These are phyloP conservation scores for Spodoptera frugiperda DNA, from an alignment of 1,140 invertebrate genomes.

Conservation along the genomic window DNA sequence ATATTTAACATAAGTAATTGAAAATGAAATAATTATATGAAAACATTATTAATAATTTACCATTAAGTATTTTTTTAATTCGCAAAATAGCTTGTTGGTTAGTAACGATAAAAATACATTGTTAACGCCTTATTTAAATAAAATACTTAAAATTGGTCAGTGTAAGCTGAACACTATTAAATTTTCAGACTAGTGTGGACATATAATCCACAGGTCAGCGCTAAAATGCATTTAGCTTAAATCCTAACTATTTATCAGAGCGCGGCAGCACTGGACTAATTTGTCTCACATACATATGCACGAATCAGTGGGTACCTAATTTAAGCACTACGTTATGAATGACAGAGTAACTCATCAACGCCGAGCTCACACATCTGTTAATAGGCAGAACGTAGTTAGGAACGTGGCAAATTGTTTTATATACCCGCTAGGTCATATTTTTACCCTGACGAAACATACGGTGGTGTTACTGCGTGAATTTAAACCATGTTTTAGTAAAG, in stretches of 20 bases:
- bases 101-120: too few relatives aligned
- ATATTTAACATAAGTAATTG: too few relatives aligned
- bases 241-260: constrained; percentile 32
- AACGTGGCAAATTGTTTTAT: constrained; percentile 22
- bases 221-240: constrained; percentile 32
- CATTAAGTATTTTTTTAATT: too few relatives aligned
- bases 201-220: constrained; percentile 33
- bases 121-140: too few relatives aligned
- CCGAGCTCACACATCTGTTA: constrained; percentile 29
- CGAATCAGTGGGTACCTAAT: constrained; percentile 40
- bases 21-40: too few relatives aligned
- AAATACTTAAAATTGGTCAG: too few relatives aligned
- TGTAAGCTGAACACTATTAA: neutral
- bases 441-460: neutral
- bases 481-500: too few relatives aligned
- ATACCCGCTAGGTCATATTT: neutral
- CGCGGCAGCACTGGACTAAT: constrained; percentile 23
- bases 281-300: constrained; percentile 35
- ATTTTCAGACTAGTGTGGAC: neutral
- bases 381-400: constrained; percentile 18
- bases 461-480: too few relatives aligned
- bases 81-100: too few relatives aligned
- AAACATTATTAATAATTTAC: too few relatives aligned
- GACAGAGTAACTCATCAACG: constrained; percentile 41
- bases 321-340: constrained; percentile 40